Percentiles rank a stretch among this genome's conserved stretches.
These are phyloP conservation scores for Laupala kohalensis DNA, from an alignment of 1,140 invertebrate species.

Conservation along the genomic window DNA sequence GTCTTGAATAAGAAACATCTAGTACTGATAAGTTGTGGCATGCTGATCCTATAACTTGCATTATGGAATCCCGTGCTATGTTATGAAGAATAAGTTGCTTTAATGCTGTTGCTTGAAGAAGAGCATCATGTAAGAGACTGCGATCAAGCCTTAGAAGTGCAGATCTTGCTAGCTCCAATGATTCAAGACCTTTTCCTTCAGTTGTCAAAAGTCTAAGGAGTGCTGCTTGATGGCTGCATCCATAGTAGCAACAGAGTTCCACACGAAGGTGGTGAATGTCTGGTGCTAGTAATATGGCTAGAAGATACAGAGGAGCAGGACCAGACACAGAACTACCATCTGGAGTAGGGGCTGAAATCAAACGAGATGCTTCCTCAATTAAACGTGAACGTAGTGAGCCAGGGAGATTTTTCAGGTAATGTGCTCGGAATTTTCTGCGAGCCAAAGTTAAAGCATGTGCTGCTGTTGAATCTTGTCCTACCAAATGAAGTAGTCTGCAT, in stretches of 20 bases:
- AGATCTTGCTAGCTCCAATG: slow-evolving; percentile 29
- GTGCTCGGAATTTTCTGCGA: slow-evolving; percentile 30
- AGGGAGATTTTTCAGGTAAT: slow-evolving; percentile 30
- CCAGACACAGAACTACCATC: slow-evolving; percentile 28
- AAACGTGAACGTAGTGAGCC: slow-evolving; percentile 25
- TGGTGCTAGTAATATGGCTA: slow-evolving; percentile 30
- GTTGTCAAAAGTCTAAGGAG: slow-evolving; percentile 29
- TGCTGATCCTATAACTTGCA: slow-evolving; percentile 30
- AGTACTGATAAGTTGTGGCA: slow-evolving; percentile 30
- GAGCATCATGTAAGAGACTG: slow-evolving; percentile 28
- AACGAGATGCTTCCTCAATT: slow-evolving; percentile 29
- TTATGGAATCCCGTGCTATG: slow-evolving; percentile 31
- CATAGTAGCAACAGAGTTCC: slow-evolving; percentile 36
- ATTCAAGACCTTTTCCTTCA: slow-evolving; percentile 30
- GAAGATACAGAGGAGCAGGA: slow-evolving; percentile 30
- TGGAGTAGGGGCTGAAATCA: slow-evolving; percentile 26
- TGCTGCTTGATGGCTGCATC: slow-evolving; percentile 35
- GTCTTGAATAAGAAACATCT: slow-evolving; percentile 33
- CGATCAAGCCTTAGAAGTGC: slow-evolving; percentile 32
- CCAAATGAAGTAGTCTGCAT: slow-evolving; percentile 30
- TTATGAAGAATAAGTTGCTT: slow-evolving; percentile 30
- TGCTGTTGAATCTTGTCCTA: slow-evolving; percentile 31
- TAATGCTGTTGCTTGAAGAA: slow-evolving; percentile 29
- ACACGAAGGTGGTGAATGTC: slow-evolving; percentile 32
- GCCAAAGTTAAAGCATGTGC: slow-evolving; percentile 28